Evolutionary conservation across 1,140 invertebrate species (phyloP).

Genomic region (Antheraea mylitta): DNA sequence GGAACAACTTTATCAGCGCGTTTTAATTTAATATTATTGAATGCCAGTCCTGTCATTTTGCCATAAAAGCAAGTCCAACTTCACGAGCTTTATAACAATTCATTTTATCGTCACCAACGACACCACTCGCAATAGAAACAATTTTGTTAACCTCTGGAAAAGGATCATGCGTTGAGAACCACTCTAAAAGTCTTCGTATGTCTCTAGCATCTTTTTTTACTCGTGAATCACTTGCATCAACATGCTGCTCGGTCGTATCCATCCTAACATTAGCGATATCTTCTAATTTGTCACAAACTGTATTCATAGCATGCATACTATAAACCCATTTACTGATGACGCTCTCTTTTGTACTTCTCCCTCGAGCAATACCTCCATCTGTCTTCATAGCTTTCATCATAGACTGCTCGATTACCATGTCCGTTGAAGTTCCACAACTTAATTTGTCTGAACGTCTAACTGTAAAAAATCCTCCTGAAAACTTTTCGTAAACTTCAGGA

Average conservation of each 20-base stretch:
- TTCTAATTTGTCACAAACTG: constrained; percentile 49
- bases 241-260: constrained; percentile 63
- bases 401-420: constrained; percentile 36
- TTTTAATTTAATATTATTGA: constrained; percentile 56
- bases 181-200: constrained; percentile 45
- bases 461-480: constrained; percentile 53
- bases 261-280: constrained; percentile 42
- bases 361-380: constrained; percentile 50
- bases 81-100: constrained; percentile 60
- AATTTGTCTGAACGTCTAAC: constrained; percentile 62
- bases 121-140: constrained; percentile 53
- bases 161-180: constrained; percentile 52
- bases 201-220: constrained; percentile 55
- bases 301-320: constrained; percentile 10
- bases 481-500: constrained; percentile 53
- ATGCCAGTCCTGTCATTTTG: constrained; percentile 40
- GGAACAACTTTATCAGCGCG: constrained; percentile 48
- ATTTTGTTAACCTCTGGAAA: constrained; percentile 22
- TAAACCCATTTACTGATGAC: constrained; percentile 59
- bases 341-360: constrained; percentile 51
- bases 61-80: constrained; percentile 42
- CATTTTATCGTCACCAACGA: constrained; percentile 52
- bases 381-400: constrained; percentile 66
- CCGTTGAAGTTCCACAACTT: constrained; percentile 59
- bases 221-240: constrained; percentile 55